Percentiles rank a stretch among this genome's conserved stretches.
Evolutionary conservation across 1,140 invertebrate species (phyloP).

Genomic region (Macrotrachela quadricornifera): DNA sequence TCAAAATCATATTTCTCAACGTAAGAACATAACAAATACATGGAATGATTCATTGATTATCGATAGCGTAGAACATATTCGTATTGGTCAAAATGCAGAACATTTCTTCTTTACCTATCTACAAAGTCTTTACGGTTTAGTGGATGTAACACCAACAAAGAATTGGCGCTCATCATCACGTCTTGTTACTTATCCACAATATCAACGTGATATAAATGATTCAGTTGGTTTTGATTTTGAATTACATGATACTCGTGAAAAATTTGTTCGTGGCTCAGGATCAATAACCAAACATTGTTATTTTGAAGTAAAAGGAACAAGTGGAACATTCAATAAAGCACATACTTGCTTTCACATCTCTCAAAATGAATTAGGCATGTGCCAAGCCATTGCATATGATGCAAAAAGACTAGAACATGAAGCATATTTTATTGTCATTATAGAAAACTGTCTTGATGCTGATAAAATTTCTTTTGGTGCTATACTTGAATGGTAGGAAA

Average conservation of each 20-base stretch:
- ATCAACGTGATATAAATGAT: neutral
- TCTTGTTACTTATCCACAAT: neutral
- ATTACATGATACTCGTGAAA: neutral
- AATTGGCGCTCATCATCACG: conserved; percentile 2
- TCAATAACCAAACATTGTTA: neutral
- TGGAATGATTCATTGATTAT: neutral
- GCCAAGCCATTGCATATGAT: no score
- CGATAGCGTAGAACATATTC: neutral
- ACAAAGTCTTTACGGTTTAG: neutral
- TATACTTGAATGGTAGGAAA: no score
- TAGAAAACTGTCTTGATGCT: no score
- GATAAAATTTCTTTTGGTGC: no score
- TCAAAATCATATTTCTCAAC: neutral
- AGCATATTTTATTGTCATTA: no score
- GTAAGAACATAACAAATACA: neutral
- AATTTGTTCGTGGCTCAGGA: neutral
- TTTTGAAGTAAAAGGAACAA: conserved; percentile 4
- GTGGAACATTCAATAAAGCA: no score
- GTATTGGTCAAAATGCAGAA: neutral
- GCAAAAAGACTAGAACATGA: no score
- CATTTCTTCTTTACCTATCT: conserved; percentile 1
- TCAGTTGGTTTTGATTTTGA: conserved; percentile 1
- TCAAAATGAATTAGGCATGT: no score
- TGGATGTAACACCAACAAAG: neutral
- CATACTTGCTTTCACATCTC: no score